Base-by-base conservation (phyloP, 2,797 vertebrate species). In the Staurois parvus region DNA sequence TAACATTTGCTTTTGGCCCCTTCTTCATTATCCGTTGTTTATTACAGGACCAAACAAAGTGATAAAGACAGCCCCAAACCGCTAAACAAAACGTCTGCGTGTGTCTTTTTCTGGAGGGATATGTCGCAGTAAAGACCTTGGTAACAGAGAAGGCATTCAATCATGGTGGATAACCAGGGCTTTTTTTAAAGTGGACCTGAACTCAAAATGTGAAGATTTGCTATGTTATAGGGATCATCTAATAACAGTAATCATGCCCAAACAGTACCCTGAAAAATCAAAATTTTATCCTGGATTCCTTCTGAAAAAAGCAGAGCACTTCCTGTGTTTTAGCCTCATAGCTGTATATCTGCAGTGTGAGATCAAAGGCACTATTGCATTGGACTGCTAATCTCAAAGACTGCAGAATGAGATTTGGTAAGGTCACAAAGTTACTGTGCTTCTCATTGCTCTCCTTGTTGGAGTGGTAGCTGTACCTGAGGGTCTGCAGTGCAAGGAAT, bases 1-100 rank as follows among this genome's bases (percentile, higher is more conserved):
- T 86, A 68, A 24, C 85, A 79, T 87, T 86, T 87, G 78, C 85
- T 70, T 82, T 17, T 81, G 48, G 79, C 5, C 67, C 21, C 83
- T 89, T 79, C 59, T 81, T 45, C 59, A 32, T 5, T 52, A 29
- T 4, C 3, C n/a, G 76, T 24, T 10, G 67, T 89, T 86, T 79
- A 52, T 87, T 87, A 74, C 66, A 0, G 1, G 76, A 87, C 24
- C 73, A 19, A 59, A 84, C 26, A 86, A 86, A 85, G 48, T 73
- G 67, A 86, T 77, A 82, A 77, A 86, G 52, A 76, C 73, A 9
- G 34, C n/a, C 56, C 32, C 40, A 75, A 80, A 67, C 74, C 37
- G 45, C 73, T 32, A 37, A 76, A 72, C 32, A 64, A 64, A 78
- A 64, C 40, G 66, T 70, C 75, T 62, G 37, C 48, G 62, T 74